Base-by-base conservation (phyloP, 2,113 vertebrate genomes). In the Ceratotherium simum region DNA sequence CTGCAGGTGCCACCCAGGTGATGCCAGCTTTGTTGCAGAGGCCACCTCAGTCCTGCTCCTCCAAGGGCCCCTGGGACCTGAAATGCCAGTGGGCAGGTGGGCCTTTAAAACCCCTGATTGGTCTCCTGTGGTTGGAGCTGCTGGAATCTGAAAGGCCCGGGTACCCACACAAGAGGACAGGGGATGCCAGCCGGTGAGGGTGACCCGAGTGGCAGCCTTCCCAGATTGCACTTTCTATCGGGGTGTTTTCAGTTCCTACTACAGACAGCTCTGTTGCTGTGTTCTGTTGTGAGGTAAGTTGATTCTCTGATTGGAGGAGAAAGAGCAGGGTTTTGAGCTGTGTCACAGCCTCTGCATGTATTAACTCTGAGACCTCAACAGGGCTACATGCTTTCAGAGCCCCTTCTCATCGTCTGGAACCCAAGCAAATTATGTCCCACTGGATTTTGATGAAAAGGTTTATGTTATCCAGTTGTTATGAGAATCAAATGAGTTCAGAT, bases 241-340 rank as follows among this genome's bases (percentile, higher is more conserved):
- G 58, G 42, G n/a, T 3, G 11, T 33, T 39, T 72, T 39, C 8
- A 1, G 46, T 16, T 16, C 46, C 64, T 3, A 16, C 36, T 2
- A 2, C 42, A 56, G 5, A 16, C 6, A n/a, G 39, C 16, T n/a
- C 1, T 0, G 5, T 1, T 13, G 18, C 60, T 12, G 17, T 0
- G 3, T n/a, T 4, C 48, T 11, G 29, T 3, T 13, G 29, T 14
- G 12, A 0, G 2, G 9, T 4, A 21, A 51, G 16, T 5, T 0
- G 42, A 4, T 10, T 39, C 33, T 39, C 5, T 16, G 33, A 8
- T 2, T 54, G 33, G 54, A 70, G 31, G 25, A 13, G 39, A 5
- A 17, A 67, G 36, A 17, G 16, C 36, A 17, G 7, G 21, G 7
- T 14, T 13, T 6, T 8, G 18, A 42, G 6, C 18, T 5, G 12